These are phyloP conservation scores for Peromyscus polionotus DNA, from an alignment of 2,113 vertebrate species.

Conservation along the genomic window DNA sequence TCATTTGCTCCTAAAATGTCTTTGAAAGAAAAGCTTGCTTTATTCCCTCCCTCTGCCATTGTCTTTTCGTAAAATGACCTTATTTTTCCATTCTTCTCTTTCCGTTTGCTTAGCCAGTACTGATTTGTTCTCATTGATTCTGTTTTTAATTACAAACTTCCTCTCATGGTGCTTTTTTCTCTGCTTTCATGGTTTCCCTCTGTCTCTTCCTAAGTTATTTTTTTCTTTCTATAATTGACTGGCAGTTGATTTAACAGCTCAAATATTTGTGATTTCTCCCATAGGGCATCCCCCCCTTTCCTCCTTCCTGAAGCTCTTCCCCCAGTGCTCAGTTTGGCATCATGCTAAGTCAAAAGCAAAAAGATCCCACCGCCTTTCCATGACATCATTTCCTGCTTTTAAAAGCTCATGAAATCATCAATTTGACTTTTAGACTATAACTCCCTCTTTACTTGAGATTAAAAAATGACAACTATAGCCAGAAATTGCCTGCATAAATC, in stretches of 20 bases:
- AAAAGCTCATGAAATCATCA: constrained; percentile 4
- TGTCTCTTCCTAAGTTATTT: background rate
- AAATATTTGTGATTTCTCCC: constrained; percentile 13
- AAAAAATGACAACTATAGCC: background rate
- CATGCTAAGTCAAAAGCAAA: background rate
- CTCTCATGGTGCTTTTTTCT: background rate
- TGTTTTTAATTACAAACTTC: constrained; percentile 55
- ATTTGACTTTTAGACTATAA: background rate
- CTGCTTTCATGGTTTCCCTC: constrained; percentile 10
- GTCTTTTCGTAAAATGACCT: constrained; percentile 23
- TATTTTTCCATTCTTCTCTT: constrained; percentile 52
- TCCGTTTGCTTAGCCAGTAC: background rate
- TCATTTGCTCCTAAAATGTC: background rate
- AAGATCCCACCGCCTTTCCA: background rate
- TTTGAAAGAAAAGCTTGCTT: background rate
- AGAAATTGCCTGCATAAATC: background rate
- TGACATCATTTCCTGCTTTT: constrained; percentile 19
- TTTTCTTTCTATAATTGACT: constrained; percentile 35
- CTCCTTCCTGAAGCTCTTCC: background rate
- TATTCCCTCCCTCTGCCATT: background rate
- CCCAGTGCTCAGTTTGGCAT: background rate
- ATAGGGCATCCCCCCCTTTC: background rate
- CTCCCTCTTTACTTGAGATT: background rate
- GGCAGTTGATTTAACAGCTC: background rate
- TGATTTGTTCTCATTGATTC: constrained; percentile 48